Evolutionary conservation across 2,888 invertebrate genomes (phyloP), one percentile per base, ranked within the genome.

Genomic region (Euzophera pinguis): DNA sequence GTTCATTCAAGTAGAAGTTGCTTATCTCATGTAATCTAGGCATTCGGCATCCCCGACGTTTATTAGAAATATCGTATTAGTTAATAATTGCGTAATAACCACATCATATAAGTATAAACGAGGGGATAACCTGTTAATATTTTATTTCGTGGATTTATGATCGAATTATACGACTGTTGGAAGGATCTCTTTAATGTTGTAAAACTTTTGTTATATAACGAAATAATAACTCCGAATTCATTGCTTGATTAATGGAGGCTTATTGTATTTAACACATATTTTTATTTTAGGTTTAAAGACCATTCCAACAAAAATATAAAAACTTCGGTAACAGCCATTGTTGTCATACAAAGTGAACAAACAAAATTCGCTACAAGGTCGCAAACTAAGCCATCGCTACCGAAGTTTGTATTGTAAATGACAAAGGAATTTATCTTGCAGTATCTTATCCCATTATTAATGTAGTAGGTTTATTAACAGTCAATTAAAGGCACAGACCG

Each of bases 401-500:
- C 32, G 12, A 41, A 39, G 50, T 45, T 53, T 50, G 17, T 32
- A 47, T 34, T 37, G 43, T 38, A 39, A 53, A 50, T 50, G 53
- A 48, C 42, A 55, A 55, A 55, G 53, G 55, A 55, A 47, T 49
- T 45, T 49, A 38, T 37, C 41, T 50, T 10, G 27, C 27, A 29
- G 32, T 42, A 41, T 41, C 10, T 49, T 37, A 34, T 45, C 29
- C 73, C 76, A 78, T 81, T 81, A 74, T 70, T 73, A 79, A 73
- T 55, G 62, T 69, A 65, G 61, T 61, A 63, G 68, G 64, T 77
- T 63, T 67, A 68, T 66, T 64, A 65, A 66, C 65, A 59, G 67
- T 67, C 65, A 69, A 78, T 72, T 69, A 71, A 59, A 75, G 65
- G 67, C 75, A 79, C 80, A 79, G 77, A 81, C 78, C 78, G 22